A percentile compares a stretch with the other conserved stretches of the same genome.
Evolutionary conservation across 2,797 vertebrate genomes (phyloP).

Genomic region (Arrhamphus sclerolepis): DNA sequence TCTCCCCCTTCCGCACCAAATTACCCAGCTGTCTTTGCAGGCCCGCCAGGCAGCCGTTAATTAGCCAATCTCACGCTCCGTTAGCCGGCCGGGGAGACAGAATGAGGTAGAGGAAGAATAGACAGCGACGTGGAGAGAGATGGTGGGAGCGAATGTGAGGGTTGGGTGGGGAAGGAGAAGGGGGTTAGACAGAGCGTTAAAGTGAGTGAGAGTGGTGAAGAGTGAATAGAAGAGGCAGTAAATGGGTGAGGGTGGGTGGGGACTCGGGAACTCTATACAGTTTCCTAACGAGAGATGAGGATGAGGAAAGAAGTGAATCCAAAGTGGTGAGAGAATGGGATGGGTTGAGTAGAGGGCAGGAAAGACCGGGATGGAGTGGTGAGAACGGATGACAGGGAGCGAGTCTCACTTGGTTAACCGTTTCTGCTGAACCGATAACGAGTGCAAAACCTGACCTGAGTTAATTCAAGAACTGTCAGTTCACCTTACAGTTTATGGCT

Average conservation of each 20-base stretch:
- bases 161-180: constrained; percentile 23
- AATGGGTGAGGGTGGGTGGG: constrained; percentile 51
- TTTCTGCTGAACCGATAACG: constrained; percentile 16
- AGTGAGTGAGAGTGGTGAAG: constrained; percentile 56
- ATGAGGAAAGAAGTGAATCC: constrained; percentile 25
- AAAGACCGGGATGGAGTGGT: constrained; percentile 21
- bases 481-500: not conserved
- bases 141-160: constrained; percentile 45
- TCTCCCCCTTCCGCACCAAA: constrained; percentile 61
- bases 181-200: constrained; percentile 58
- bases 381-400: constrained; percentile 24
- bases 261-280: constrained; percentile 49
- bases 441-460: not conserved
- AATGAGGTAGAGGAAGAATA: constrained; percentile 66
- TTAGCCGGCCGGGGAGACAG: constrained; percentile 68
- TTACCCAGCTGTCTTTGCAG: constrained; percentile 79
- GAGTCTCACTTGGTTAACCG: constrained; percentile 34
- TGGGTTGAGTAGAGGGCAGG: constrained; percentile 20
- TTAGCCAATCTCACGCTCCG: constrained; percentile 81
- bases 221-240: constrained; percentile 62
- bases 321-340: constrained; percentile 25
- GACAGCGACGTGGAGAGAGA: constrained; percentile 32
- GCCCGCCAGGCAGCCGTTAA: constrained; percentile 78
- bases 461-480: not conserved
- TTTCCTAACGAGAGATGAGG: constrained; percentile 38